Evolutionary conservation across 2,797 vertebrate species (phyloP).

Genomic region (Amazonetta brasiliensis): DNA sequence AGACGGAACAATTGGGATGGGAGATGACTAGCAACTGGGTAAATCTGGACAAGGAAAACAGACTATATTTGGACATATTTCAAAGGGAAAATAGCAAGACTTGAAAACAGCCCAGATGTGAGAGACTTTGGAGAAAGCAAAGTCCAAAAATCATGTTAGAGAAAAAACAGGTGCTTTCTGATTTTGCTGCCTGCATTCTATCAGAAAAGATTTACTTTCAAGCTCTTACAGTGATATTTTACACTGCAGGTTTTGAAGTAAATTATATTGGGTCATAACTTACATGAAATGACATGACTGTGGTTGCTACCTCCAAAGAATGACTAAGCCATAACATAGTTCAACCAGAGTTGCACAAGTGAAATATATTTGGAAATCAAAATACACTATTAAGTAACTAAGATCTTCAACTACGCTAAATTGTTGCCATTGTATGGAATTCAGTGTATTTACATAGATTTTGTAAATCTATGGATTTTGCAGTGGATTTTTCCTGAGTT

Average conservation of each 20-base stretch:
- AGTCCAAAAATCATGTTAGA: neutral
- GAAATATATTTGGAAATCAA: slow-evolving; percentile 19
- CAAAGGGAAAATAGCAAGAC: neutral
- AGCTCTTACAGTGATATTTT: slow-evolving; percentile 9
- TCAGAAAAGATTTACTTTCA: slow-evolving; percentile 65
- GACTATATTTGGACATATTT: neutral
- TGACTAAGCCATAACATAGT: neutral
- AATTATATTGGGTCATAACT: neutral
- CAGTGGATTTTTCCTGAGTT: neutral
- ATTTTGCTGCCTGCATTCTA: slow-evolving; percentile 9
- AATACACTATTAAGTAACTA: neutral
- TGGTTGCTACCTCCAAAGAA: neutral
- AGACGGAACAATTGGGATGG: neutral
- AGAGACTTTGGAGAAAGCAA: neutral
- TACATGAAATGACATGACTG: neutral
- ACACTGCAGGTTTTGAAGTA: neutral
- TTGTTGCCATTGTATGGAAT: neutral
- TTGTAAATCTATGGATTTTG: too few species aligned
- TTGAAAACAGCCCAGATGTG: neutral
- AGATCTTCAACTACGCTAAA: neutral
- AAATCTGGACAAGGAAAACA: neutral
- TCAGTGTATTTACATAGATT: neutral
- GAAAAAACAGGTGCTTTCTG: neutral
- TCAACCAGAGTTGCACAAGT: neutral
- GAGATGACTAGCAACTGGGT: neutral